These are phyloP conservation scores for Nesidiocoris tenuis DNA, from an alignment of 2,888 invertebrate genomes.

Conservation along the genomic window DNA sequence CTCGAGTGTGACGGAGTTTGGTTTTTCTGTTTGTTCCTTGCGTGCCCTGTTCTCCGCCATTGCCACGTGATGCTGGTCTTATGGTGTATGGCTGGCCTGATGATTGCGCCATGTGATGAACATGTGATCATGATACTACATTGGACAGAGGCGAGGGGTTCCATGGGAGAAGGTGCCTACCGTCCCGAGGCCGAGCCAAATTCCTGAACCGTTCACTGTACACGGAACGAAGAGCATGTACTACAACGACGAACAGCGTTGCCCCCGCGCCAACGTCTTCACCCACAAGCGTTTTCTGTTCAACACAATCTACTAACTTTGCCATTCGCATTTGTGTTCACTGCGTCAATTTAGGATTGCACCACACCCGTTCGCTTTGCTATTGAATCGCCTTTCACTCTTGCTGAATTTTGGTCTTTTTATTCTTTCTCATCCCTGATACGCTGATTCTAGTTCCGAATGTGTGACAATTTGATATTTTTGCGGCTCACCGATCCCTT, in stretches of 20 bases:
- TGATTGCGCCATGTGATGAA: too few species aligned
- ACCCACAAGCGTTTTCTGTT: conserved; percentile 58
- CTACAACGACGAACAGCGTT: conserved; percentile 51
- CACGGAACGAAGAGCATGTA: conserved; percentile 60
- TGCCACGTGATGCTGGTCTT: conserved; percentile 1
- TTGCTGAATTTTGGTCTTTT: too few species aligned
- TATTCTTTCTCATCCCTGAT: too few species aligned
- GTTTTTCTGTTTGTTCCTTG: conserved; percentile 19
- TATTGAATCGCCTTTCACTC: too few species aligned
- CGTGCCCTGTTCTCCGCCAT: not conserved
- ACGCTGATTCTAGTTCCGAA: too few species aligned
- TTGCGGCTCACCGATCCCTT: too few species aligned
- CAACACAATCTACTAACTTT: conserved; percentile 47
- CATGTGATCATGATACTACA: not conserved
- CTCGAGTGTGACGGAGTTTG: conserved; percentile 26
- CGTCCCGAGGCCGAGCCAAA: conserved; percentile 81
- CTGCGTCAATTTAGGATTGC: too few species aligned
- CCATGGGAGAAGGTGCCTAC: conserved; percentile 88
- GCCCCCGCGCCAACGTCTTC: conserved; percentile 52
- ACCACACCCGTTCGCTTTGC: too few species aligned
- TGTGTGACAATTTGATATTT: too few species aligned
- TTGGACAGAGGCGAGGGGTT: conserved; percentile 67
- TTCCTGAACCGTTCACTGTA: conserved; percentile 81
- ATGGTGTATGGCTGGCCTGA: not conserved
- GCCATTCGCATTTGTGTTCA: not conserved